Percentiles rank a stretch among this genome's conserved stretches.
These are phyloP conservation scores for Agapornis canus DNA, from an alignment of 2,797 vertebrate species.

Conservation along the genomic window DNA sequence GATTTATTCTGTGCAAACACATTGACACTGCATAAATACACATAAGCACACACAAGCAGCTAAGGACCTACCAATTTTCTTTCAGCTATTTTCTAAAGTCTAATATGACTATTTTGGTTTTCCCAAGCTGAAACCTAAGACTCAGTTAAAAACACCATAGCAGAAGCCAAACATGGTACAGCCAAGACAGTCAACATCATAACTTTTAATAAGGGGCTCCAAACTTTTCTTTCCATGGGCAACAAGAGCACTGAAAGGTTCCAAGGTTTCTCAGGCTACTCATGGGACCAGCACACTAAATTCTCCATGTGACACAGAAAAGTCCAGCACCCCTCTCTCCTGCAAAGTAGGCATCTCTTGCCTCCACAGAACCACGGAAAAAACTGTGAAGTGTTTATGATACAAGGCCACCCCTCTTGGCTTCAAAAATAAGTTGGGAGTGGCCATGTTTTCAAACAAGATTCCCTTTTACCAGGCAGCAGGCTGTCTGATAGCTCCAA, in stretches of 20 bases:
- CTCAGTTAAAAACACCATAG: not conserved
- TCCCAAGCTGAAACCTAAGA: not conserved
- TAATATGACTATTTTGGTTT: not conserved
- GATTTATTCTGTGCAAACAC: not conserved
- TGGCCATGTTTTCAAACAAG: not conserved
- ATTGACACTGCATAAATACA: not conserved
- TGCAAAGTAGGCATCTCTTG: not conserved
- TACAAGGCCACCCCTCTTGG: accelerated
- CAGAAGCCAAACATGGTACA: not conserved
- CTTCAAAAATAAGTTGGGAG: not conserved
- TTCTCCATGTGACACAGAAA: not conserved
- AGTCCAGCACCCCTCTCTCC: not conserved
- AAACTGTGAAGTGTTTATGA: accelerated
- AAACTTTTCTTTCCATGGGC: not conserved
- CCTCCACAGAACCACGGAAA: not conserved
- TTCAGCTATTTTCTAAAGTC: not conserved
- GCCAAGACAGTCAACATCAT: not conserved
- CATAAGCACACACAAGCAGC: accelerated
- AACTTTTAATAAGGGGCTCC: not conserved
- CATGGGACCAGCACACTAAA: accelerated
- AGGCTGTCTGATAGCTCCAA: not conserved
- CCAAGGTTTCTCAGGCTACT: not conserved
- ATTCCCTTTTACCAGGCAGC: not conserved
- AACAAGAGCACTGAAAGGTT: not conserved
- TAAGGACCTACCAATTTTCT: not conserved